phyloP scores from a whole-genome alignment of 2,113 vertebrate species.

The Pachypanchax playfairii region DNA sequence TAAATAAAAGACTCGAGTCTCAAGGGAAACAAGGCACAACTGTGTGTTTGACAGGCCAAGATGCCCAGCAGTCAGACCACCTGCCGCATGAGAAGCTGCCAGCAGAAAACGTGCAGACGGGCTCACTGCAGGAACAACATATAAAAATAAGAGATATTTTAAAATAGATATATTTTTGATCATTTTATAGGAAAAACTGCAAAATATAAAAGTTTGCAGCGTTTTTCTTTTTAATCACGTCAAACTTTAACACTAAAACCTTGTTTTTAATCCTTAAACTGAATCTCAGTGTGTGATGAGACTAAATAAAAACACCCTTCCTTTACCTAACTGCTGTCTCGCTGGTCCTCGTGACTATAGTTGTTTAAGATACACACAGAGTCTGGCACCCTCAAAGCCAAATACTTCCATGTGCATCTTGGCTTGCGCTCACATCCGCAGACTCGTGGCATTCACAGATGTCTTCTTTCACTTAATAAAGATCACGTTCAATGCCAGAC shows the following conservation, averaged over 20 bases:
- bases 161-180: not conserved
- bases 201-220: constrained; percentile 6
- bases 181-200: not conserved
- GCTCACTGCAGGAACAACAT: not conserved
- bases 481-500: constrained; percentile 25
- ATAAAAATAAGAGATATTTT: not conserved
- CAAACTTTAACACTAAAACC: not conserved
- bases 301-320: not conserved
- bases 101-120: constrained; percentile 11
- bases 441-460: constrained; percentile 56
- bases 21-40: constrained; percentile 30
- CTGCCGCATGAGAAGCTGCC: constrained; percentile 46
- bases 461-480: constrained; percentile 45
- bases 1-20: too few species aligned
- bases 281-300: not conserved
- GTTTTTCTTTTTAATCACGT: too few species aligned
- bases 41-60: constrained; percentile 33
- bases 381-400: constrained; percentile 50
- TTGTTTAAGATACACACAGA: not conserved
- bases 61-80: constrained; percentile 34
- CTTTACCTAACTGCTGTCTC: not conserved
- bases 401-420: constrained; percentile 46
- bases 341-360: constrained; percentile 1
- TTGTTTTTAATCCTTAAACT: not conserved
- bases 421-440: constrained; percentile 48